These are phyloP conservation scores for Xiphophorus birchmanni DNA, from an alignment of 2,797 vertebrate genomes.

Conservation along the genomic window DNA sequence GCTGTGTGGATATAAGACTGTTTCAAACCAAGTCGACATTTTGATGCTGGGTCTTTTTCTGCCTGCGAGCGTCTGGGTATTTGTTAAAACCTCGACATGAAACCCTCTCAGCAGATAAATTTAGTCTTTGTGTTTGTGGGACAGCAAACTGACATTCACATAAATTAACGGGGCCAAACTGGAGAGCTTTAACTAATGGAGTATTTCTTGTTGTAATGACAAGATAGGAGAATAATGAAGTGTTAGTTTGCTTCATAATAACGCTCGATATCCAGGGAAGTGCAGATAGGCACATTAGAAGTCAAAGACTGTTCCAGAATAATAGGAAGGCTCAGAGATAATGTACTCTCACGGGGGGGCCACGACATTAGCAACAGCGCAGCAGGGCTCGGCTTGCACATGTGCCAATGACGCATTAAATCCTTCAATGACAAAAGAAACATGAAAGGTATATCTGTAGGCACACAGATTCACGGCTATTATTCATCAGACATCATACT, in stretches of 20 bases:
- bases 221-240: constrained; percentile 73
- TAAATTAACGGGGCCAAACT: constrained; percentile 64
- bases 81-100: neutral
- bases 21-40: neutral
- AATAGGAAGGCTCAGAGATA: constrained; percentile 80
- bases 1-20: neutral
- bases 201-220: constrained; percentile 67
- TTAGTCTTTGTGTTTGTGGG: constrained; percentile 26
- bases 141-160: constrained; percentile 54
- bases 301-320: constrained; percentile 78
- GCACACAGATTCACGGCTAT: constrained; percentile 55
- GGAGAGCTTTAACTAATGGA: constrained; percentile 66
- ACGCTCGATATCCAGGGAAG: constrained; percentile 66
- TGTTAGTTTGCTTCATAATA: constrained; percentile 74
- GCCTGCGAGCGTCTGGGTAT: neutral
- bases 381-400: constrained; percentile 75
- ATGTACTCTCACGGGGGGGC: constrained; percentile 80
- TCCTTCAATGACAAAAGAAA: constrained; percentile 81
- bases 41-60: neutral
- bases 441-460: constrained; percentile 71
- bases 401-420: constrained; percentile 79
- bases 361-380: constrained; percentile 81
- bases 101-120: constrained; percentile 5
- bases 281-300: constrained; percentile 81
- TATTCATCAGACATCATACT: constrained; percentile 44